Percentiles rank a stretch among this genome's conserved stretches.
Conservation (phyloP, 2,888 invertebrate species). For the Lissocephala sabroskyi region DNA sequence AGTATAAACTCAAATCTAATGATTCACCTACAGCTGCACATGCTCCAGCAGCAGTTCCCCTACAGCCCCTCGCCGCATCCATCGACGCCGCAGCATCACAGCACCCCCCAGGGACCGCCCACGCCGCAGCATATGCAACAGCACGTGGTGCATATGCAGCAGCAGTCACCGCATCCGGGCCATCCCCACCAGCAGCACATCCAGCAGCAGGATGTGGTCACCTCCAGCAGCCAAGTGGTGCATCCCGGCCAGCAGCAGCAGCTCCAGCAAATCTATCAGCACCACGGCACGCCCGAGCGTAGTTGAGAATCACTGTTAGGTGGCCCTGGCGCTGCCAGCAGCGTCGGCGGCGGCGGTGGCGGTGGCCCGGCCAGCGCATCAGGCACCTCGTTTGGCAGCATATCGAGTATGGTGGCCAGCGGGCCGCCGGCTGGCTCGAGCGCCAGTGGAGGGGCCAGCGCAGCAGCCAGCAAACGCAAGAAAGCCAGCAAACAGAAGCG, state of each 20-base stretch:
- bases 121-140: slow-evolving; percentile 70
- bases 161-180: slow-evolving; percentile 62
- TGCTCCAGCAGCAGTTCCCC: slow-evolving; percentile 73
- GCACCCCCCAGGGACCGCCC: slow-evolving; percentile 59
- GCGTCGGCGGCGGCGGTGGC: slow-evolving; percentile 13
- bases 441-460: slow-evolving; percentile 27
- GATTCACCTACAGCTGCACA: slow-evolving; percentile 59
- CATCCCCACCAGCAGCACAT: slow-evolving; percentile 58
- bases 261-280: slow-evolving; percentile 72
- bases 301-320: slow-evolving; percentile 72
- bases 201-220: slow-evolving; percentile 69
- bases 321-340: slow-evolving; percentile 32
- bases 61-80: slow-evolving; percentile 72
- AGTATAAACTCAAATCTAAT: not conserved
- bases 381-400: slow-evolving; percentile 41
- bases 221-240: slow-evolving; percentile 69
- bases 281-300: slow-evolving; percentile 72
- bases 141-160: slow-evolving; percentile 70
- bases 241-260: slow-evolving; percentile 49
- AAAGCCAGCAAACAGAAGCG: slow-evolving; percentile 70
- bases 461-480: slow-evolving; percentile 68
- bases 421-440: slow-evolving; percentile 21
- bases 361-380: slow-evolving; percentile 13
- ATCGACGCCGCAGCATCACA: slow-evolving; percentile 66
- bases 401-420: slow-evolving; percentile 40